A percentile compares a stretch with the other conserved stretches of the same genome.
phyloP scores from a whole-genome alignment of 1,140 invertebrate genomes.

The Akabosia matsudoensis region DNA sequence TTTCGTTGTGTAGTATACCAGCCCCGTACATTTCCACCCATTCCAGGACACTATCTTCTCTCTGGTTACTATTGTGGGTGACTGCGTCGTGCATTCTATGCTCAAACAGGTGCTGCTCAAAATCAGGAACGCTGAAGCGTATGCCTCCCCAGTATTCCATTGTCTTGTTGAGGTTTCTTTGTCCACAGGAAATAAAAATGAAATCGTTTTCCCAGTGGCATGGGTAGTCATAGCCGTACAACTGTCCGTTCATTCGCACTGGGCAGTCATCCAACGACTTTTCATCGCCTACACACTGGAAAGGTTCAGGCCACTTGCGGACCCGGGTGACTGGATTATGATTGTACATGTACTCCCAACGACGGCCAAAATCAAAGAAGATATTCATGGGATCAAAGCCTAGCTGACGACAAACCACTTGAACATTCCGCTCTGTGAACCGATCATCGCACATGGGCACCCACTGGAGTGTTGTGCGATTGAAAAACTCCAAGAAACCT shows the following conservation, averaged over 20 bases:
- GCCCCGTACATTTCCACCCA: conserved; percentile 89
- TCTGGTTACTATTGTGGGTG: conserved; percentile 64
- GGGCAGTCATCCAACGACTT: conserved; percentile 78
- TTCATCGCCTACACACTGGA: conserved; percentile 79
- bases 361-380: conserved; percentile 72
- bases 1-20: conserved; percentile 93
- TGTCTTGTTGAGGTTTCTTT: conserved; percentile 64
- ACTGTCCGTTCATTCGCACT: conserved; percentile 80
- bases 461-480: conserved; percentile 91
- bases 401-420: conserved; percentile 92
- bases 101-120: conserved; percentile 81
- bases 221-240: conserved; percentile 76
- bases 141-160: conserved; percentile 95
- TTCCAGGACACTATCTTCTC: conserved; percentile 71
- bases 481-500: conserved; percentile 91
- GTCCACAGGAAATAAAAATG: conserved; percentile 89
- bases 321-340: conserved; percentile 76
- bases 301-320: conserved; percentile 92
- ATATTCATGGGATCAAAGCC: conserved; percentile 85
- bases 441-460: conserved; percentile 91
- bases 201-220: conserved; percentile 86
- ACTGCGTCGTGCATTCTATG: conserved; percentile 74
- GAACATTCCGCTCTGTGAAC: conserved; percentile 90
- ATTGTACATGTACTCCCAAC: conserved; percentile 80
- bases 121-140: conserved; percentile 77